Evolutionary conservation across 2,113 vertebrate species (phyloP).

Genomic region (Onychostoma macrolepis): DNA sequence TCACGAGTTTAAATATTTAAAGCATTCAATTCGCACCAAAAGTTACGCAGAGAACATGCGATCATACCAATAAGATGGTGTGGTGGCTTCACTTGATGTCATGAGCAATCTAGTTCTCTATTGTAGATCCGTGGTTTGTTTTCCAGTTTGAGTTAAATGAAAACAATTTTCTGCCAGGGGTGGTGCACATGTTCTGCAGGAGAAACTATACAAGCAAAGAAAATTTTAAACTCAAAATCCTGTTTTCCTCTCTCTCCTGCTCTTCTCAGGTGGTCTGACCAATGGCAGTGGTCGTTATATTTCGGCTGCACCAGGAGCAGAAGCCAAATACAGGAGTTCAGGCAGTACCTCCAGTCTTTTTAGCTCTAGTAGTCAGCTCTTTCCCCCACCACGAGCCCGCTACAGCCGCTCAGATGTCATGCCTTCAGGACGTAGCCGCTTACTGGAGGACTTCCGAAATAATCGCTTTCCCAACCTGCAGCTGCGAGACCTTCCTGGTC

Average conservation of each 20-base stretch:
- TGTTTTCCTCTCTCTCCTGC: neutral
- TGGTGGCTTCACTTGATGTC: neutral
- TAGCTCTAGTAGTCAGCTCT: conserved; percentile 96
- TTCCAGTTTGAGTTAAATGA: neutral
- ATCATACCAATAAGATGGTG: too few species aligned
- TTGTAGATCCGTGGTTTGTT: neutral
- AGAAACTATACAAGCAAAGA: neutral
- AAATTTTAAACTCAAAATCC: neutral
- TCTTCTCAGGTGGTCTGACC: conserved; percentile 86
- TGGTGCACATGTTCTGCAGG: neutral
- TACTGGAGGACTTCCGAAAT: conserved; percentile 97
- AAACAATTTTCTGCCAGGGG: neutral
- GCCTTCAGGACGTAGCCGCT: conserved; percentile 95
- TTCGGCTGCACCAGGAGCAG: conserved; percentile 94
- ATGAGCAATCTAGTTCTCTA: neutral
- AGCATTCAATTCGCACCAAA: too few species aligned
- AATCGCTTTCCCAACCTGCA: conserved; percentile 98
- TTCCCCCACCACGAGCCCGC: conserved; percentile 93
- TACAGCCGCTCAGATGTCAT: conserved; percentile 98
- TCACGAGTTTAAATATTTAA: too few species aligned
- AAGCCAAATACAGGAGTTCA: conserved; percentile 96
- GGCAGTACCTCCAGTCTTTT: conserved; percentile 94
- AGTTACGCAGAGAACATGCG: too few species aligned
- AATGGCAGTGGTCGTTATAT: conserved; percentile 97
- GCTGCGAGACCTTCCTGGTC: conserved; percentile 94